Evolutionary conservation across 2,113 vertebrate genomes (phyloP), one percentile per base, ranked within the genome.

Genomic region (Holacanthus passer): DNA sequence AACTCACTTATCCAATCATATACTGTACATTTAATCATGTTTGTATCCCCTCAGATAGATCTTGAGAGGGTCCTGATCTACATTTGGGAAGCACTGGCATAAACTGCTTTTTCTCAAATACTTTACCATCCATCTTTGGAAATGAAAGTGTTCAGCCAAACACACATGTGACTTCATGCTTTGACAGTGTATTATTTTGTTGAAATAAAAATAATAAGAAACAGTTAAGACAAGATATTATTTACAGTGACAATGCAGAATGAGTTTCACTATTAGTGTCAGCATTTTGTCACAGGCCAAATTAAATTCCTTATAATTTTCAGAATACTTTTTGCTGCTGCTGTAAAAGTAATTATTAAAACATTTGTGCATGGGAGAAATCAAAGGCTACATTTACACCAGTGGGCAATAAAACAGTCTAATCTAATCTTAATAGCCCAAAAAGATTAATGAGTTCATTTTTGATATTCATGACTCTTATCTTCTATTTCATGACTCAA

Each of bases 401-500:
- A 24, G 11, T 17, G 8, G 7, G 17, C 20, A 2, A 50, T 48
- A 27, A 56, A 37, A 35, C 20, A 56, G 4, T 39, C 37, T 67
- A 35, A 83, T 81, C 65, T 67, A 62, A 83, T 82, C 48, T 71
- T 7, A 39, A 37, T 3, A 55, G 37, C 31, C 6, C 2, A 63
- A 64, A 32, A 1, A n/a, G 29, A 58, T 77, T 62, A 41, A 71
- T 56, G 20, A 24, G 65, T 47, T 31, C 0, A 16, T 55, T 85
- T 58, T n/a, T 1, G 0, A 56, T 45, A 66, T 76, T 63, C 75
- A 78, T 73, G 8, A 58, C 32, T 73, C 19, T 83, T 76, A 62
- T 88, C 60, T 85, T 81, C 45, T 77, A n/a, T 73, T 73, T 59
- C 59, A 56, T 83, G 32, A 39, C 48, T 14, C 52, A 79, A 93